Conservation (phyloP, 2,797 vertebrate species). For the Malurus splendens region DNA sequence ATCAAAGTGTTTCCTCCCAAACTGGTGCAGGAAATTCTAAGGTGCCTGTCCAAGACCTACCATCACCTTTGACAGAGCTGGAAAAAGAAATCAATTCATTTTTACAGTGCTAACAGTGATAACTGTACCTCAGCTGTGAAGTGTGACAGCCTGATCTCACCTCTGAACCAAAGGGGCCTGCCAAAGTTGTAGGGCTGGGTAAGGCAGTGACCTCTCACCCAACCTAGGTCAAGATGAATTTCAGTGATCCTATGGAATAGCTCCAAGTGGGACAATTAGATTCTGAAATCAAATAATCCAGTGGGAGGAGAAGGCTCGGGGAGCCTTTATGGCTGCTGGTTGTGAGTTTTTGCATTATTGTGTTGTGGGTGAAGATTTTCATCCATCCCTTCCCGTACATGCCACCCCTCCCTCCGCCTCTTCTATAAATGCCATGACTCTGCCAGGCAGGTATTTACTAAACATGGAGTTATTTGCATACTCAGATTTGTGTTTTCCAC, state of each 20-base stretch:
- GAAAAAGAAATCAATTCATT: not conserved
- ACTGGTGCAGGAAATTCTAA: not conserved
- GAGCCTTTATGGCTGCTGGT: not conserved
- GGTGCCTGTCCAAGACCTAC: not conserved
- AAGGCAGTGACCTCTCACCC: not conserved
- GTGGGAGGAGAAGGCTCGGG: not conserved
- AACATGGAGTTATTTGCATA: not conserved
- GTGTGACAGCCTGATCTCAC: not conserved
- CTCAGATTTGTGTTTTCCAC: not conserved
- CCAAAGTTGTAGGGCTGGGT: not conserved
- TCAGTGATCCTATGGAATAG: not conserved
- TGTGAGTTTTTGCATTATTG: not conserved
- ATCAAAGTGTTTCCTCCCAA: not conserved
- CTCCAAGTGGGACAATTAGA: not conserved
- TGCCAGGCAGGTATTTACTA: not conserved
- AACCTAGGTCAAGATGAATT: not conserved
- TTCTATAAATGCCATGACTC: not conserved
- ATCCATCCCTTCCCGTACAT: fast-evolving
- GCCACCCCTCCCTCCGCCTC: not conserved
- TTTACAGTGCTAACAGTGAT: not conserved
- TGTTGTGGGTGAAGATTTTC: not conserved
- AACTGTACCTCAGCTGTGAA: not conserved
- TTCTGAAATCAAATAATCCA: not conserved
- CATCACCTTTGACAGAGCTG: not conserved
- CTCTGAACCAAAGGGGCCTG: not conserved